These are phyloP conservation scores for Patiria pectinifera DNA, from an alignment of 53 echinoderm and acorn worm genomes.

Conservation along the genomic window DNA sequence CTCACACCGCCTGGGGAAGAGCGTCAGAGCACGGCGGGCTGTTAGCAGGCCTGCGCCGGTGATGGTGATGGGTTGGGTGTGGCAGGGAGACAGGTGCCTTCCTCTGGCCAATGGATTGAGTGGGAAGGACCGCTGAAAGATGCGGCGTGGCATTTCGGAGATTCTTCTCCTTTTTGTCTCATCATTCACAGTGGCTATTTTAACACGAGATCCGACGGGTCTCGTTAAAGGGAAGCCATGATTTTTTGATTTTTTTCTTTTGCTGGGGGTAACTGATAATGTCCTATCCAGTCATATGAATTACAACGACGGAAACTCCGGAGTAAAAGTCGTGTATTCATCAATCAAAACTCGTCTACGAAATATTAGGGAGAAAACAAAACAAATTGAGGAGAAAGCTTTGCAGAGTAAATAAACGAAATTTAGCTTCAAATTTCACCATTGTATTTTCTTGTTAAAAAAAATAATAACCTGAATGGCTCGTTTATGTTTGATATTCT, in stretches of 20 bases:
- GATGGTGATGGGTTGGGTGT: conserved; percentile 56
- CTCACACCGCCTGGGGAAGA: conserved; percentile 48
- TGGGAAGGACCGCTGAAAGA: conserved; percentile 47
- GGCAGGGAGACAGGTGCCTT: conserved; percentile 57
- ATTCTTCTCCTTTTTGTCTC: not conserved
- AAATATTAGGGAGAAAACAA: no score
- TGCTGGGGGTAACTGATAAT: not conserved
- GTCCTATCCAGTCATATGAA: not conserved
- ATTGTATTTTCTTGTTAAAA: not conserved
- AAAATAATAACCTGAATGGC: not conserved
- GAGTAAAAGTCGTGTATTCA: no score
- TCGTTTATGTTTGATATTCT: no score
- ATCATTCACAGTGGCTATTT: not conserved
- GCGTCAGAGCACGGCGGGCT: conserved; percentile 45
- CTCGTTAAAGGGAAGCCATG: not conserved
- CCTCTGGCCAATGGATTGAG: conserved; percentile 52
- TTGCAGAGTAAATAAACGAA: no score
- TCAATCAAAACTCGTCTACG: no score
- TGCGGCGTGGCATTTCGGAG: conserved; percentile 36
- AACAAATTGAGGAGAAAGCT: no score
- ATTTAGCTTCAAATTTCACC: no score
- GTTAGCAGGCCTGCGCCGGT: conserved; percentile 58
- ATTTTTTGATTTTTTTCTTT: not conserved
- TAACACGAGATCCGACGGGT: not conserved
- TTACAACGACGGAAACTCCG: not conserved